Base-by-base conservation (phyloP, 2,797 vertebrate genomes). In the Limnodromus scolopaceus region DNA sequence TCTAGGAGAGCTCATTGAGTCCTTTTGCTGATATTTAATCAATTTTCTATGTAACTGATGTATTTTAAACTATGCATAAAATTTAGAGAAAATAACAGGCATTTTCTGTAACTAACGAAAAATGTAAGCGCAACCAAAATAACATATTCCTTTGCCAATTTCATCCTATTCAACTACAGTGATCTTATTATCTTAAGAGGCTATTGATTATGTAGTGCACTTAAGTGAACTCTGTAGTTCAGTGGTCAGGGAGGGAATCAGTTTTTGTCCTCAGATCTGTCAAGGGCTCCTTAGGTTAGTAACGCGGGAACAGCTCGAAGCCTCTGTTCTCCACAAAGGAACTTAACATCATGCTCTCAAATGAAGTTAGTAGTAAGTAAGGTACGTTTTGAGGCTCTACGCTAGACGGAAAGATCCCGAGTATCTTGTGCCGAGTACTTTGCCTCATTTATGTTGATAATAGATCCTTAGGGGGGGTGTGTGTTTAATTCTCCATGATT, bases 41-140 rank as follows among this genome's bases (percentile, higher is more conserved):
- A 25, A 34, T 78, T 84, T 90, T 41, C 46, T 58, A 43, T 17
- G 4, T 43, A 68, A 92, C 0, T 58, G 30, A 65, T 46, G 4
- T 45, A 27, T 65, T 96, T 84, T 43, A 91, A 66, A 87, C 38
- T 25, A 61, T 16, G 16, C 15, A 71, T 30, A 41, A 61, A 57
- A 91, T 81, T 45, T 76, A 30, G 54, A 71, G 28, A 75, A 90
- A 85, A 27, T 78, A 92, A 86, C 10, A 23, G 53, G 24, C 55
- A 66, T 71, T 84, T 93, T 90, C 57, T 71, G 43, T 72, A 89
- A 94, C 76, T 71, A 39, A 69, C 66, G 65, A 84, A 87, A 95
- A 75, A 90, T 23, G 6, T 1, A 46, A 14, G 27, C 63, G 66
- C 27, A 84, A 92, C 30, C 65, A 78, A 93, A 92, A 72, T 45